Percentiles rank a stretch among this genome's conserved stretches.
Conservation (phyloP, 2,113 vertebrate genomes). For the Leptocoma aspasia region DNA sequence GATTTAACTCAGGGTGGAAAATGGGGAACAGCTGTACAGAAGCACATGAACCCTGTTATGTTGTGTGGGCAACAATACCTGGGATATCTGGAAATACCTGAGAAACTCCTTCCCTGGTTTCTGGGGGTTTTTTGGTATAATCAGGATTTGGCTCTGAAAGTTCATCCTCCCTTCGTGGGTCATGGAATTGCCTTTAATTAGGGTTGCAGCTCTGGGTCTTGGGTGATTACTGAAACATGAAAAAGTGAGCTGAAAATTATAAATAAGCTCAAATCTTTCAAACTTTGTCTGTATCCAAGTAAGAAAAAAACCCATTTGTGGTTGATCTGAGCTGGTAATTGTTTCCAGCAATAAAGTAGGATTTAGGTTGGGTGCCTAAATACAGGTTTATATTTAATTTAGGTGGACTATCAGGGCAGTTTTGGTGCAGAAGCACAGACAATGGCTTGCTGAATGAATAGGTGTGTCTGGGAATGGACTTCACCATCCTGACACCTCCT, state of each 20-base stretch:
- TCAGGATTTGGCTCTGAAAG: background rate
- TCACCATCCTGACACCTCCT: background rate
- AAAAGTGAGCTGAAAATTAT: background rate
- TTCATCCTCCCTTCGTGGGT: background rate
- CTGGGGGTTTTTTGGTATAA: rapidly evolving
- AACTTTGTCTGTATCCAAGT: background rate
- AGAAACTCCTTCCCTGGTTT: background rate
- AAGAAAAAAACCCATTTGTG: background rate
- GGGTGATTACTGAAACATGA: background rate
- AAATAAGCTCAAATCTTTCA: background rate
- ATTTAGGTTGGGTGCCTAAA: background rate
- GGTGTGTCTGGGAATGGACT: background rate
- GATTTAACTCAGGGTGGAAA: background rate
- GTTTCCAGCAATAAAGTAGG: background rate
- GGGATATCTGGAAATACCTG: background rate
- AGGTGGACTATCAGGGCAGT: background rate
- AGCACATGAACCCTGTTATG: background rate
- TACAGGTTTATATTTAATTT: background rate
- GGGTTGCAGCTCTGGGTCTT: background rate
- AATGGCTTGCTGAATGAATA: background rate
- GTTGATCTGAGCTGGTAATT: background rate
- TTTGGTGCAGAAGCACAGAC: background rate
- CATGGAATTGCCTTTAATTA: background rate
- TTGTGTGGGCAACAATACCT: background rate
- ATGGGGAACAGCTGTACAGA: background rate